Conservation (phyloP, 2,797 vertebrate genomes). For the Adelosebastes latens region DNA sequence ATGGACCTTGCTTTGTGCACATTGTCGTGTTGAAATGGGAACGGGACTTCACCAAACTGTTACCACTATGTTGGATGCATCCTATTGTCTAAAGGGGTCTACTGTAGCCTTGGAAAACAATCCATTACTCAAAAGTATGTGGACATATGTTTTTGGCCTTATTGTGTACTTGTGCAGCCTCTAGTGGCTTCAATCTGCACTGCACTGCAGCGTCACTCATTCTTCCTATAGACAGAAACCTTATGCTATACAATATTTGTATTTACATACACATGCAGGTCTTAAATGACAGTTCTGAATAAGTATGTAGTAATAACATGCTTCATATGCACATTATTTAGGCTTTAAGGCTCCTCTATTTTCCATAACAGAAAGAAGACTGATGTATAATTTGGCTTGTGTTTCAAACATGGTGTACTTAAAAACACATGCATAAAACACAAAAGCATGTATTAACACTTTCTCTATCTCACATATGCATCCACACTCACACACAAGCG, state of each 20-base stretch:
- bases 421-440: constrained; percentile 23
- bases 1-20: neutral
- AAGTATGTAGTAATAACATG: neutral
- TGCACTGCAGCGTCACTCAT: neutral
- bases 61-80: neutral
- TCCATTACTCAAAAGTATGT: neutral
- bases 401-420: neutral
- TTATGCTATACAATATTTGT: neutral
- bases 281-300: neutral
- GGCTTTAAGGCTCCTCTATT: neutral
- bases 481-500: constrained; percentile 30
- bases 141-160: neutral
- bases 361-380: neutral
- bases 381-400: neutral
- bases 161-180: constrained; percentile 35
- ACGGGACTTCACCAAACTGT: neutral
- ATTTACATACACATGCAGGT: neutral
- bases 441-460: constrained; percentile 54
- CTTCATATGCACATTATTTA: neutral
- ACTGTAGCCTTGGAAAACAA: neutral
- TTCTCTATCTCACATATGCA: constrained; percentile 62
- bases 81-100: neutral
- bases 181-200: constrained; percentile 44
- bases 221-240: neutral
- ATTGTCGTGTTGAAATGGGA: too few species aligned